Evolutionary conservation across 2,113 vertebrate genomes (phyloP), one percentile per base, ranked within the genome.

Genomic region (Hydrochoerus hydrochaeris): DNA sequence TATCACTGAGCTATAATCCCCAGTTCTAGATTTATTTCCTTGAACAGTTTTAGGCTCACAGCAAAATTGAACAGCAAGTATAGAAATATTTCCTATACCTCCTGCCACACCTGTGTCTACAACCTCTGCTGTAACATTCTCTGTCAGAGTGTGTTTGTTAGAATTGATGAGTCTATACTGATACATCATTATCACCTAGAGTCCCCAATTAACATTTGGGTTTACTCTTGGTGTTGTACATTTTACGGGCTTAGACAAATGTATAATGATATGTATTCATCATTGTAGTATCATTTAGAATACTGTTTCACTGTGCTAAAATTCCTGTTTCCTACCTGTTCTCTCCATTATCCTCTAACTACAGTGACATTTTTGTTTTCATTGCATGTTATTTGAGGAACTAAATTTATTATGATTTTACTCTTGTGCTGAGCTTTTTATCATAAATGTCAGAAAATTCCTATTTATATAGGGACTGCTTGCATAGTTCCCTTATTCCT

Each of bases 351-450:
- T 28, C 32, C 3, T 58, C 22, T 35, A 81, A 60, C 12, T 7
- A 9, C 12, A 71, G 73, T 85, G 46, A 28, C 3, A 35, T 83
- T 95, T 81, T 90, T 85, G 30, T 82, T 81, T 71, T 88, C 41
- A 38, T 78, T 85, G 90, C 57, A 85, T 80, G 73, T 93, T 90
- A 65, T n/a, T 44, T 73, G 63, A 86, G 35, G 49, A 81, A 65
- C 30, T n/a, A 67, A 20, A 88, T 83, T 32, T 67, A 32, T 83
- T 62, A 41, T 17, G 85, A 60, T 87, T 93, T 22, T 38, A 30
- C 6, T 78, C 32, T 28, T 95, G 17, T 84, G 44, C 54, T 67
- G 49, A 84, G 69, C 58, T 87, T 95, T 95, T 65, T 32, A 78
- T 49, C 32, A 52, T 57, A 57, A 32, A 71, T 11, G 88, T 91